These are phyloP conservation scores for Aphelenchoides besseyi DNA, from an alignment of 1,140 invertebrate species.

Conservation along the genomic window DNA sequence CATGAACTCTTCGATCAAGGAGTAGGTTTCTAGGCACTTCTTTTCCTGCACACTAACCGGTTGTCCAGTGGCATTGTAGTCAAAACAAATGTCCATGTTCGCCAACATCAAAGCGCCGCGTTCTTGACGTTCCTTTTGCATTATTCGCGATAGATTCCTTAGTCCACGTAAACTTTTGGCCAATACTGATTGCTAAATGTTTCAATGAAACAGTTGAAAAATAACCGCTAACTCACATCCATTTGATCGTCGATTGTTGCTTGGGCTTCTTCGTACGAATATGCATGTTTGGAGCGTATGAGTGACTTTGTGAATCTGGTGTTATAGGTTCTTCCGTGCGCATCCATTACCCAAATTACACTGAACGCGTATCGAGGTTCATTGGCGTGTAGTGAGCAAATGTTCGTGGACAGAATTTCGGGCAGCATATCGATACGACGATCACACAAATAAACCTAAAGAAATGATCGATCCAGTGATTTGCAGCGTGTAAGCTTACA, in stretches of 20 bases:
- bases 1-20: constrained; percentile 98
- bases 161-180: constrained; percentile 64
- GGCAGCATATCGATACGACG: constrained; percentile 67
- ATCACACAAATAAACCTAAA: constrained; percentile 55
- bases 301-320: constrained; percentile 82
- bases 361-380: constrained; percentile 88
- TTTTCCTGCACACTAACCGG: constrained; percentile 54
- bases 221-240: background rate
- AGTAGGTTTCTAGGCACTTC: constrained; percentile 76
- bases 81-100: constrained; percentile 61
- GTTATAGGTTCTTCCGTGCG: constrained; percentile 78
- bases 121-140: constrained; percentile 13
- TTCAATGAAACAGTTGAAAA: background rate
- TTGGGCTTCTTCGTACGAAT: constrained; percentile 62
- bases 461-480: background rate
- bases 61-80: constrained; percentile 46
- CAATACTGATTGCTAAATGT: constrained; percentile 73
- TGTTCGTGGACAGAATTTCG: constrained; percentile 82
- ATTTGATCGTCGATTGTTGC: constrained; percentile 75
- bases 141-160: constrained; percentile 46
- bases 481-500: constrained; percentile 26
- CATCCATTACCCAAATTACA: constrained; percentile 83
- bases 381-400: constrained; percentile 80
- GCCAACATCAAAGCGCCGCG: constrained; percentile 57
- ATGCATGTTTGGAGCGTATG: constrained; percentile 70